phyloP scores from a whole-genome alignment of 2,888 invertebrate species.

The Calameuta filiformis region DNA sequence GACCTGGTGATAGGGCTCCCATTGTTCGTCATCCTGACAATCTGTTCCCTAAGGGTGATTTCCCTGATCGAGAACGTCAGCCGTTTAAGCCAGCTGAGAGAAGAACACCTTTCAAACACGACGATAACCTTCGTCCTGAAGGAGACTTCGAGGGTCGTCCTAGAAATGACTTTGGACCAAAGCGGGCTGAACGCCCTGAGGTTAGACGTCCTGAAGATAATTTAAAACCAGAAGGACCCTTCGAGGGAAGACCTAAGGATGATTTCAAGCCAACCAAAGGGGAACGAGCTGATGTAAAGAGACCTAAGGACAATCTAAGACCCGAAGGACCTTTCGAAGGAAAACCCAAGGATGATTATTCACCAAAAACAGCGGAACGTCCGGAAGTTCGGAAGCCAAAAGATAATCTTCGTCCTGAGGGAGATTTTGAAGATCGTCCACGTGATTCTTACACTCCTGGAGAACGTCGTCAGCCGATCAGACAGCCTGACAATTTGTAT shows the following conservation, averaged over 20 bases:
- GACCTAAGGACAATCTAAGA: constrained; percentile 67
- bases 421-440: constrained; percentile 67
- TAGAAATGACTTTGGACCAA: constrained; percentile 61
- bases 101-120: constrained; percentile 59
- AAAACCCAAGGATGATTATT: constrained; percentile 61
- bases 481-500: constrained; percentile 65
- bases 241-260: constrained; percentile 64
- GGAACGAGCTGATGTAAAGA: constrained; percentile 60
- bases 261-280: constrained; percentile 61
- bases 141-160: constrained; percentile 68
- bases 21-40: constrained; percentile 59
- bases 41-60: constrained; percentile 67
- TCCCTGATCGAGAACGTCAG: constrained; percentile 41
- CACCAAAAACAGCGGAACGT: constrained; percentile 61
- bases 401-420: constrained; percentile 69
- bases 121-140: constrained; percentile 69
- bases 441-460: constrained; percentile 61
- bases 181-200: constrained; percentile 57
- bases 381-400: constrained; percentile 49
- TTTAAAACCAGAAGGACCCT: constrained; percentile 66
- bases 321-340: constrained; percentile 57
- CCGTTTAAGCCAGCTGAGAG: constrained; percentile 66
- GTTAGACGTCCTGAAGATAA: constrained; percentile 65
- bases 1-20: constrained; percentile 60
- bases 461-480: constrained; percentile 44